Evolutionary conservation across 1,140 invertebrate genomes (phyloP), one percentile per base, ranked within the genome.

Genomic region (Amyelois transitella): DNA sequence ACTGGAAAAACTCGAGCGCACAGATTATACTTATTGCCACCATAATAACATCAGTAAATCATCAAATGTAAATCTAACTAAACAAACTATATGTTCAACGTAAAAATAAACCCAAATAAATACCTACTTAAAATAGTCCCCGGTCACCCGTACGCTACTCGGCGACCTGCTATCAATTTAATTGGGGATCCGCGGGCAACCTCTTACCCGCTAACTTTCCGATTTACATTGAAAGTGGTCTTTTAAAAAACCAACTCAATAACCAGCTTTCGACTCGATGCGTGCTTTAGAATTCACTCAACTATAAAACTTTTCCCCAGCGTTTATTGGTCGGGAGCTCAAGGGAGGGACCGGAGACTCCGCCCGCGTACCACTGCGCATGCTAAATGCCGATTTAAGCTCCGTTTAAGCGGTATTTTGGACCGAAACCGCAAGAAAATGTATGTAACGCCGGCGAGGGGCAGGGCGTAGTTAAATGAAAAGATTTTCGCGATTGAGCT

Each of bases 371-470:
- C 55, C 61, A 53, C 72, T 69, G 84, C 84, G 82, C 81, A 86
- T 87, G 82, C 81, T 86, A 86, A 86, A 82, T 77, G 75, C 77
- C 77, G 80, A 58, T 73, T 84, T 86, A 87, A 85, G 74, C 57
- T 77, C 78, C 84, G 84, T 86, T 88, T 88, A 88, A 88, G 84
- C 84, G 81, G 84, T 87, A 70, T 86, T 87, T 87, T 87, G 77
- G 76, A 62, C 72, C 72, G 83, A 87, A 87, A 87, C 84, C 81
- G 71, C 84, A 87, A 79, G 84, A 87, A 87, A 87, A 85, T 87
- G 77, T 84, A 83, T 75, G 84, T 82, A 81, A 80, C 77, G 55
- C 60, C 80, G 66, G 81, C 79, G 77, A 81, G 75, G 76, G 79
- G 74, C 76, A 80, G 81, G 80, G 80, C 80, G 80, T 82, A 77